Conservation (phyloP, 2,113 vertebrate genomes). For the Galbula dea region DNA sequence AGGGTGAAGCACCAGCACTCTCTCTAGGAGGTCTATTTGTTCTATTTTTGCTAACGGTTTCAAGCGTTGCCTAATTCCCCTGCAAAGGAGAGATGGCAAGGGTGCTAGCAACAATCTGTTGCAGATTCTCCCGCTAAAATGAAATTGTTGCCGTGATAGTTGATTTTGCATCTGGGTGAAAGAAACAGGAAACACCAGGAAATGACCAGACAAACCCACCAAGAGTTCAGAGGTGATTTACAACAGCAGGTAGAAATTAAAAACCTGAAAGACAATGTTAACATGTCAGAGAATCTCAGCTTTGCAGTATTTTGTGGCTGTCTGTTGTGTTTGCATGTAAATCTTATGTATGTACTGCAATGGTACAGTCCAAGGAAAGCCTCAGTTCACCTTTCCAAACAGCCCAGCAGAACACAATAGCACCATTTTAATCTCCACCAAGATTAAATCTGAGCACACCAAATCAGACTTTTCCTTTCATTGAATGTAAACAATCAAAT, state of each 20-base stretch:
- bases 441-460: constrained; percentile 79
- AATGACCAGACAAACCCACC: not conserved
- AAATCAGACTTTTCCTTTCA: constrained; percentile 85
- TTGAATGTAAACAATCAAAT: constrained; percentile 83
- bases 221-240: not conserved
- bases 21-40: not conserved
- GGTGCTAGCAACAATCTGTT: not conserved
- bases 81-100: constrained; percentile 13
- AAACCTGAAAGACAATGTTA: not conserved
- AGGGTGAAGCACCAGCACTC: not conserved
- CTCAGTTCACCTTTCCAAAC: constrained; percentile 72
- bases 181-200: not conserved
- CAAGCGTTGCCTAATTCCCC: constrained; percentile 38
- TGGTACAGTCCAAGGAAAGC: constrained; percentile 48
- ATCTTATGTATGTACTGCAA: not conserved
- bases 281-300: not conserved
- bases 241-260: not conserved
- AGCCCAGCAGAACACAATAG: constrained; percentile 69
- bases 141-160: too few relatives aligned
- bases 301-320: not conserved
- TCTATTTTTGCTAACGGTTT: not conserved
- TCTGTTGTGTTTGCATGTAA: not conserved
- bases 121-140: not conserved
- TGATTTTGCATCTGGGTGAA: not conserved
- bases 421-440: constrained; percentile 69